These are phyloP conservation scores for Phataginus tetradactyla DNA, from an alignment of 2,797 vertebrate genomes.

Conservation along the genomic window DNA sequence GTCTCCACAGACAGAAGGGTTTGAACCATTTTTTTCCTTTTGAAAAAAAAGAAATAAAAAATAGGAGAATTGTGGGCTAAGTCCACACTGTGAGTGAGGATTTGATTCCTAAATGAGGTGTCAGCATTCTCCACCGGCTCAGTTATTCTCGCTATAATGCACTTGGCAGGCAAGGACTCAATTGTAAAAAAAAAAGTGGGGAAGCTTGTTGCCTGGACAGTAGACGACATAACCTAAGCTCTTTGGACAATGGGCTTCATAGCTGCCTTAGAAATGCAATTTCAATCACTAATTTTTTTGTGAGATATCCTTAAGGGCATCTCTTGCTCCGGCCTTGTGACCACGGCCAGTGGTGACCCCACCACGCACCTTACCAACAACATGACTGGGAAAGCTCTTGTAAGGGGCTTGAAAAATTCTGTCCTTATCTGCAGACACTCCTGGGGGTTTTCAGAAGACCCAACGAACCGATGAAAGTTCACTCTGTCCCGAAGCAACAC, in stretches of 20 bases:
- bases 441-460: constrained; percentile 83
- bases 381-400: constrained; percentile 88
- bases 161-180: neutral
- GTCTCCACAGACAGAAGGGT: neutral
- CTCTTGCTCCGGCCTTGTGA: rapidly evolving
- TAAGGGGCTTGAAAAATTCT: constrained; percentile 77
- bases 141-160: neutral
- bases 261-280: neutral
- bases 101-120: neutral
- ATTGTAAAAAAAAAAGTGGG: neutral
- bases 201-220: neutral
- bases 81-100: neutral
- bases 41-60: neutral
- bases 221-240: neutral
- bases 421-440: constrained; percentile 87
- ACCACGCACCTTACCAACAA: constrained; percentile 89
- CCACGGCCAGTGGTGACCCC: rapidly evolving
- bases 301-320: neutral
- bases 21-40: neutral
- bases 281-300: neutral
- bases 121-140: no score
- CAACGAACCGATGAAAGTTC: constrained; percentile 88
- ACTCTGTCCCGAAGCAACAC: constrained; percentile 80
- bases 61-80: no score
- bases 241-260: neutral